Base-by-base conservation (phyloP, 2,888 invertebrate genomes). In the Ichneumon xanthorius region DNA sequence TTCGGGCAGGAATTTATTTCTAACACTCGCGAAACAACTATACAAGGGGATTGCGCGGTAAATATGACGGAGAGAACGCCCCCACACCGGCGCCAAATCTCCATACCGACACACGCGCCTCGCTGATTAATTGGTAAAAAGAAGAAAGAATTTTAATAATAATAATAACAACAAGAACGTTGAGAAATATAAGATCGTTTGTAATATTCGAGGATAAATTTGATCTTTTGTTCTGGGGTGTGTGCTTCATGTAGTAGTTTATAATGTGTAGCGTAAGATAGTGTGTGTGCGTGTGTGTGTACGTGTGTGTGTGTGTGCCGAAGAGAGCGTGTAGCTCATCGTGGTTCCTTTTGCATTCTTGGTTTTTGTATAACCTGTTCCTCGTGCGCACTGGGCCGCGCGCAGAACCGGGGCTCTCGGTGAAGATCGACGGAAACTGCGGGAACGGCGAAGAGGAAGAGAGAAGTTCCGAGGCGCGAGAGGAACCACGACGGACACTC, bases 321-420 rank as follows among this genome's bases (percentile, higher is more conserved):
- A 61, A 65, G 78, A 78, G 79, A 71, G 78, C 70, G 82, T 79
- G 79, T 85, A 85, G 73, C 75, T 82, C 82, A 85, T 85, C 85
- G 85, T 85, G 85, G 85, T 85, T 85, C 85, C 85, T 85, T 85
- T 85, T 85, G 85, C 85, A 85, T 85, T 85, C 85, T 85, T 85
- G 82, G 85, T 82, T 85, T 85, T 85, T 80, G 85, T 85, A 85
- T 85, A 85, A 85, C 85, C 85, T 85, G 85, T 85, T 85, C 45
- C 65, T 76, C 63, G 80, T 82, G 85, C 85, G 82, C 82, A 82
- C 45, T 72, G 71, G 82, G 76, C 82, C 82, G 76, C 80, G 85
- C 85, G 79, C 85, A 82, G 85, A 76, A 85, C 76, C 85, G 85
- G 85, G 85, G 82, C 71, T 79, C 82, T 78, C 85, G 85, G 67